phyloP scores from a whole-genome alignment of 2,113 vertebrate species.

The Stigmatopora nigra region DNA sequence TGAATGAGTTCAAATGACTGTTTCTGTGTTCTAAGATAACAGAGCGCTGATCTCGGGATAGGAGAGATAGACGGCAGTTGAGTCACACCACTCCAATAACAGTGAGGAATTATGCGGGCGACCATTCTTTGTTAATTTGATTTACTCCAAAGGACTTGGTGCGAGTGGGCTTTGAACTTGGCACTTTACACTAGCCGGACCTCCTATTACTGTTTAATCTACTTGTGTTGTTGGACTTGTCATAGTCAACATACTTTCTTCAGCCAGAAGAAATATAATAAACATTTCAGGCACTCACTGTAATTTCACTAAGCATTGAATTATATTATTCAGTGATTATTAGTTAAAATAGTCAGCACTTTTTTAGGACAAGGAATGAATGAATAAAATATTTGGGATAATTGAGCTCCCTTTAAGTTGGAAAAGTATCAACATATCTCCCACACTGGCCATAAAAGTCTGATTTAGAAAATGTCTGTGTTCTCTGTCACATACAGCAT shows the following conservation, averaged over 20 bases:
- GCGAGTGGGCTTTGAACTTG: constrained; percentile 40
- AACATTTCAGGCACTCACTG: neutral
- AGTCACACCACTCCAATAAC: constrained; percentile 41
- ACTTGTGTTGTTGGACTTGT: neutral
- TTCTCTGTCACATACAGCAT: neutral
- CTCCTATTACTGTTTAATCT: constrained; percentile 35
- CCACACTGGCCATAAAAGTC: too few species aligned
- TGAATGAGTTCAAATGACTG: neutral
- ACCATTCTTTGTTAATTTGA: constrained; percentile 47
- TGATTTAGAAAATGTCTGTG: too few species aligned
- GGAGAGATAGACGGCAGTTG: constrained; percentile 20
- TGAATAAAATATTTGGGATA: too few species aligned
- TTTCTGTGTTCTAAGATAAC: constrained; percentile 23
- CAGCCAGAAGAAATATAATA: neutral
- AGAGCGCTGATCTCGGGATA: constrained; percentile 41
- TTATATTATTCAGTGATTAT: neutral
- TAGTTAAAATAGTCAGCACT: too few species aligned
- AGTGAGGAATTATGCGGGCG: constrained; percentile 30
- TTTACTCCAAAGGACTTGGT: constrained; percentile 40
- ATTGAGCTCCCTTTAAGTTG: too few species aligned
- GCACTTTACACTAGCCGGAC: constrained; percentile 41
- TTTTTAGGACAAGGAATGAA: too few species aligned
- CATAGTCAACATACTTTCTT: neutral
- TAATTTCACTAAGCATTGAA: neutral
- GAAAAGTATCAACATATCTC: too few species aligned